Conservation (phyloP, 2,797 vertebrate species). For the Thalassophryne amazonica region DNA sequence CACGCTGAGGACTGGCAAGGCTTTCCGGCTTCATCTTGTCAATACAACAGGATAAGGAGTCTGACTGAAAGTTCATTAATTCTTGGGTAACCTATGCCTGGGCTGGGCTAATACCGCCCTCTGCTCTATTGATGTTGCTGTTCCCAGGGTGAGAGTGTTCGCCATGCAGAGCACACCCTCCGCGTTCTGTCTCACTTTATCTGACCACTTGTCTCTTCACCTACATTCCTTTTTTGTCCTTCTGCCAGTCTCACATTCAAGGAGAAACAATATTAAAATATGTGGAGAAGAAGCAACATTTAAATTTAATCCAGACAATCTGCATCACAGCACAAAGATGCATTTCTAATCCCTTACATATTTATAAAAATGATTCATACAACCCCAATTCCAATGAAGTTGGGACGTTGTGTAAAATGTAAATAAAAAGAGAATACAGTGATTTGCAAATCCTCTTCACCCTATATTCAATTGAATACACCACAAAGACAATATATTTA, state of each 20-base stretch:
- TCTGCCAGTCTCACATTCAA: not conserved
- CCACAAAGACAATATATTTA: no score
- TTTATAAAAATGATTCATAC: no score
- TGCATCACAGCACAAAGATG: no score
- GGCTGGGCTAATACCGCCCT: conserved; percentile 53
- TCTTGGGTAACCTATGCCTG: conserved; percentile 63
- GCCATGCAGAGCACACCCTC: conserved; percentile 33
- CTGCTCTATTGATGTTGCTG: conserved; percentile 66
- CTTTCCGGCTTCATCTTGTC: conserved; percentile 65
- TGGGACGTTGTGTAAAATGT: no score
- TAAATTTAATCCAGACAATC: no score
- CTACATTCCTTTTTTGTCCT: not conserved
- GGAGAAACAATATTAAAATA: conserved; percentile 9
- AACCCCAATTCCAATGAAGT: no score
- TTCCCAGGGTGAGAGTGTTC: conserved; percentile 60
- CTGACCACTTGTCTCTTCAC: not conserved
- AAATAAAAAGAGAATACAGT: no score
- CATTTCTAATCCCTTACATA: no score
- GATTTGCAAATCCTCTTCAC: no score
- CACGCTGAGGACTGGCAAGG: conserved; percentile 41
- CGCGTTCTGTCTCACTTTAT: not conserved
- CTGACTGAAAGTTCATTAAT: conserved; percentile 72
- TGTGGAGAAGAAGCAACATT: not conserved
- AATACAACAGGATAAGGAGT: conserved; percentile 65
- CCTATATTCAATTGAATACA: no score